Base-by-base conservation (phyloP, 2,797 vertebrate genomes). In the Hippopotamyrus pictus region DNA sequence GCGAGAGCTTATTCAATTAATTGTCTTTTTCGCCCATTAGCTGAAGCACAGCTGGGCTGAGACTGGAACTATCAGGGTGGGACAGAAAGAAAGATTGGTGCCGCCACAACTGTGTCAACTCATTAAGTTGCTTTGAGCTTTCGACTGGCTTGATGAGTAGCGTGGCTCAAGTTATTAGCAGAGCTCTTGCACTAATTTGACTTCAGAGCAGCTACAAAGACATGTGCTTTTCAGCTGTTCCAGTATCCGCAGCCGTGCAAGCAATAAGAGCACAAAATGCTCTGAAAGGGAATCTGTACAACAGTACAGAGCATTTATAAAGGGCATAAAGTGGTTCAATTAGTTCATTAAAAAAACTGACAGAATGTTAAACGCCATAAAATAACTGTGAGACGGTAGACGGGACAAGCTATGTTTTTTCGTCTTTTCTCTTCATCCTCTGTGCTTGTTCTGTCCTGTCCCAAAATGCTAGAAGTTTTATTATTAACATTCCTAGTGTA, bases 51-150 rank as follows among this genome's bases (percentile, higher is more conserved):
- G 88, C 79, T 84, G 73, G 50, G 76, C 33, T 44, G 76, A 48
- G 41, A 25, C 46, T 46, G 88, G 51, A 89, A 89, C 54, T 29
- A 19, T 87, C 50, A 25, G 51, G 51, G 76, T 84, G 54, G 88
- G 76, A 54, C 46, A 5, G 76, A 46, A 82, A 54, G 88, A 41
- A 44, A 48, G 46, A 29, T 51, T 57, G 85, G 41, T 54, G 12
- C 53, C 88, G 12, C 53, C 88, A 89, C 41, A 76, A 88, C 79
- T 84, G 87, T 73, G 88, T 84, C 53, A 48, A 62, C 88, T 89
- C 76, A 84, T 89, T 89, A 59, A 59, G 44, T 53, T 12, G 54
- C 41, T 89, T 84, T 84, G 54, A 89, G 88, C 88, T 89, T 44
- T 14, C 29, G n/a, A 48, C 22, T 46, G 76, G 12, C 53, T 62